Evolutionary conservation across 1,140 invertebrate species (phyloP).

Genomic region (Macrobrachium rosenbergii): DNA sequence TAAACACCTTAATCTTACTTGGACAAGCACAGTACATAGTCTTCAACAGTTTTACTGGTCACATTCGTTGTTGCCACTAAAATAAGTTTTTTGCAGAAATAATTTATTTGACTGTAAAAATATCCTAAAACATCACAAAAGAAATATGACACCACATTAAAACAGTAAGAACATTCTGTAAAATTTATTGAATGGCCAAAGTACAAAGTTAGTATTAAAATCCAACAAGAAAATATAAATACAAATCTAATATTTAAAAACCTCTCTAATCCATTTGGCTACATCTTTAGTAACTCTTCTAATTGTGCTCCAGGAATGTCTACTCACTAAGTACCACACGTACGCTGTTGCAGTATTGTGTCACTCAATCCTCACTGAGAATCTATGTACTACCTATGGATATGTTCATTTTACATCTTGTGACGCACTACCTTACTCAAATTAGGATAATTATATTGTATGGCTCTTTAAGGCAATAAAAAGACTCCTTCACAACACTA

Average conservation of each 20-base stretch:
- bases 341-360: background rate
- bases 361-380: background rate
- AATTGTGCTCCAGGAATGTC: constrained; percentile 1
- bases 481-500: no score
- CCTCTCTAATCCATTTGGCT: background rate
- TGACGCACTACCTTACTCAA: no score
- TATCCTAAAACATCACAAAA: background rate
- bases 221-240: constrained; percentile 44
- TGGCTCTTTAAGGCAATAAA: no score
- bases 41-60: no score
- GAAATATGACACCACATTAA: background rate
- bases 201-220: constrained; percentile 43
- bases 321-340: constrained; percentile 4
- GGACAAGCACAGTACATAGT: no score
- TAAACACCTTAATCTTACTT: no score
- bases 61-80: background rate
- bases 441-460: no score
- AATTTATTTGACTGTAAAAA: background rate
- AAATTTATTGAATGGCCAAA: background rate
- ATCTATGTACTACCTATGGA: no score
- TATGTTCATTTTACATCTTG: no score
- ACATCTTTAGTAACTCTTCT: background rate
- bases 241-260: constrained; percentile 20
- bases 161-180: background rate
- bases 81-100: background rate